phyloP scores from a whole-genome alignment of 2,888 invertebrate genomes.

The Miltochrista miniata region DNA sequence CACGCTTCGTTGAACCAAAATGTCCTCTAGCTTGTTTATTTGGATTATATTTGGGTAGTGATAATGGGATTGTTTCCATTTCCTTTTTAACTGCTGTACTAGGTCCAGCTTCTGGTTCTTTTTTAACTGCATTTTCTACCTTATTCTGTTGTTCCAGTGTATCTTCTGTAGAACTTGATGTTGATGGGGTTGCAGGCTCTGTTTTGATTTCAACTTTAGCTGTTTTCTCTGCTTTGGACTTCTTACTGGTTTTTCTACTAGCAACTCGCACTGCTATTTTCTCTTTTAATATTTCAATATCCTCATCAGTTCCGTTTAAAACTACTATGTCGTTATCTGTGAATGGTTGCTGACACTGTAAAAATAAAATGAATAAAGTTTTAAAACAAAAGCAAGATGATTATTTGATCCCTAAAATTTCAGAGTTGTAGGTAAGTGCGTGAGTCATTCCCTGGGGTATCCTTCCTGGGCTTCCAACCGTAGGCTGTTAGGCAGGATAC shows the following conservation, averaged over 20 bases:
- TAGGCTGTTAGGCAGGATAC: too few species aligned
- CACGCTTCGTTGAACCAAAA: slow-evolving; percentile 73
- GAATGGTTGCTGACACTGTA: slow-evolving; percentile 91
- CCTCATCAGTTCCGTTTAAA: slow-evolving; percentile 94
- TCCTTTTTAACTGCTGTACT: slow-evolving; percentile 65
- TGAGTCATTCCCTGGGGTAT: too few species aligned
- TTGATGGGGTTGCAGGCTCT: slow-evolving; percentile 45
- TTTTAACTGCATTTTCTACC: slow-evolving; percentile 57
- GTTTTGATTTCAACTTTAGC: slow-evolving; percentile 49
- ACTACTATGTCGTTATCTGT: slow-evolving; percentile 91
- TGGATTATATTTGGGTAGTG: slow-evolving; percentile 73
- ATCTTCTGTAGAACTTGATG: slow-evolving; percentile 36
- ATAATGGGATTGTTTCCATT: slow-evolving; percentile 73
- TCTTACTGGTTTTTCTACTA: slow-evolving; percentile 88
- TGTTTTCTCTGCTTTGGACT: slow-evolving; percentile 65
- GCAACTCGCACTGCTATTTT: slow-evolving; percentile 88
- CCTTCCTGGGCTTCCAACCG: too few species aligned
- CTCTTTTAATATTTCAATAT: slow-evolving; percentile 85
- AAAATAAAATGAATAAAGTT: slow-evolving; percentile 23
- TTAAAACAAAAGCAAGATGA: neutral
- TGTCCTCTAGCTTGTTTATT: slow-evolving; percentile 71
- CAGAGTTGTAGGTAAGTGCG: too few species aligned
- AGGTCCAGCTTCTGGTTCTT: slow-evolving; percentile 60
- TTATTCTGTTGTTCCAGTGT: slow-evolving; percentile 36
- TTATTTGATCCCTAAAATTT: too few species aligned